Evolutionary conservation across 37 sponge, comb jelly and placozoan genomes (phyloP).

Genomic region (Geodia barretti): DNA sequence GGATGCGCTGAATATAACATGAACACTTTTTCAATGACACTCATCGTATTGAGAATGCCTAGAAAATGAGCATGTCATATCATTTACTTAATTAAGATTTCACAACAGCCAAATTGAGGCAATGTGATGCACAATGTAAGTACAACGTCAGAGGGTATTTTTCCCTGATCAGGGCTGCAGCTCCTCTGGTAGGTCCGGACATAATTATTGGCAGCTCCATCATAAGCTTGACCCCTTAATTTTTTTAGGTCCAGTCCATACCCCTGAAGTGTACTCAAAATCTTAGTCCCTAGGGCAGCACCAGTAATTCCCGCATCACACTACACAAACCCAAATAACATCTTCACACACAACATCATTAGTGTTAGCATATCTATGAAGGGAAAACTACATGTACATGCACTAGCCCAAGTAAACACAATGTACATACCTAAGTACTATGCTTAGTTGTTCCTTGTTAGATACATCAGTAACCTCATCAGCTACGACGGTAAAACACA

Average conservation of each 20-base stretch:
- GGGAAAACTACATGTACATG: too few relatives aligned
- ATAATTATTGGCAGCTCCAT: conserved; percentile 75
- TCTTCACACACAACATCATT: conserved; percentile 57
- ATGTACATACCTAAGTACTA: conserved; percentile 64
- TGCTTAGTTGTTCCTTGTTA: conserved; percentile 58
- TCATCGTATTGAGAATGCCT: conserved; percentile 64
- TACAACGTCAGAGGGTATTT: conserved; percentile 46
- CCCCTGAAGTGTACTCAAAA: conserved; percentile 11
- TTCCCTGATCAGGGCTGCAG: conserved; percentile 30
- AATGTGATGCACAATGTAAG: conserved; percentile 53
- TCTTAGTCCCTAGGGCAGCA: conserved; percentile 54
- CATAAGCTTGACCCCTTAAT: conserved; percentile 77
- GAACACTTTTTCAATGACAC: conserved; percentile 37
- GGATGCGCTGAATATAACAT: conserved; percentile 59
- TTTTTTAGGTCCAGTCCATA: conserved; percentile 57
- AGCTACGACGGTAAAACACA: too few relatives aligned
- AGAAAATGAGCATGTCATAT: background rate
- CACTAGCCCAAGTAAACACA: too few relatives aligned
- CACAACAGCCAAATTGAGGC: conserved; percentile 52
- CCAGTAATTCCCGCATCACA: conserved; percentile 72
- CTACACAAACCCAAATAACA: conserved; percentile 49
- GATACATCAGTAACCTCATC: conserved; percentile 39
- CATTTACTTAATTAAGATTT: too few relatives aligned
- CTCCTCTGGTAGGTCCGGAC: conserved; percentile 42
- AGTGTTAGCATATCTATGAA: too few relatives aligned